phyloP scores from a whole-genome alignment of 2,888 invertebrate genomes.

The Mycogona germanica region DNA sequence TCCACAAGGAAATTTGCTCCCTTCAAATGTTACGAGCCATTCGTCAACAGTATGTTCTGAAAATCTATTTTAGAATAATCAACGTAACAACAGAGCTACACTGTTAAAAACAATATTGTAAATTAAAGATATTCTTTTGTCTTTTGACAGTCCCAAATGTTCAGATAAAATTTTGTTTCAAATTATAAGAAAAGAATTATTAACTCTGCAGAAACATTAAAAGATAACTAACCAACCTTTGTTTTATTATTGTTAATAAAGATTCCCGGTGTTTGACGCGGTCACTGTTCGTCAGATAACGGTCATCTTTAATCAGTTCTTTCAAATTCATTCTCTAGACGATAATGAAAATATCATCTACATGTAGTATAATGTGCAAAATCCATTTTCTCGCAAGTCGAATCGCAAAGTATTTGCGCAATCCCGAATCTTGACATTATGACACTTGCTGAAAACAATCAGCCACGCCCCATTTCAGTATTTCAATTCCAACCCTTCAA shows the following conservation, averaged over 20 bases:
- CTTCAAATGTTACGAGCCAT: conserved; percentile 60
- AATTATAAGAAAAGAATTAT: not conserved
- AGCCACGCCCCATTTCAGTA: not conserved
- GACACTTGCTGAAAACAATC: not conserved
- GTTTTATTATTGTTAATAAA: conserved; percentile 49
- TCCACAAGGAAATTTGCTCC: conserved; percentile 70
- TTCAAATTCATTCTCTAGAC: conserved; percentile 42
- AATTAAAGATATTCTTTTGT: too few species aligned
- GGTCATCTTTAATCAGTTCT: conserved; percentile 47
- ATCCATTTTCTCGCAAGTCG: too few species aligned
- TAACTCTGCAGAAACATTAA: not conserved
- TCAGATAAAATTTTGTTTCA: not conserved
- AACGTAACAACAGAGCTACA: not conserved
- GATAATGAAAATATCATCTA: not conserved
- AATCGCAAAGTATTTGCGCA: not conserved
- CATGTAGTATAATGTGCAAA: too few species aligned
- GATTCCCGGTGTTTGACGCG: conserved; percentile 63
- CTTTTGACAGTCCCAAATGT: too few species aligned
- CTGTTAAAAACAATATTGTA: not conserved
- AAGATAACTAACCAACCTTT: conserved; percentile 34
- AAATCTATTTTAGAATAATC: conserved; percentile 30
- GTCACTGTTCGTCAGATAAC: conserved; percentile 55
- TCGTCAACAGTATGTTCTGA: conserved; percentile 54
- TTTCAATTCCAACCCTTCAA: not conserved
- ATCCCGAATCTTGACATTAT: not conserved